These are phyloP conservation scores for Falco berigora DNA, from an alignment of 2,797 vertebrate species.

Conservation along the genomic window DNA sequence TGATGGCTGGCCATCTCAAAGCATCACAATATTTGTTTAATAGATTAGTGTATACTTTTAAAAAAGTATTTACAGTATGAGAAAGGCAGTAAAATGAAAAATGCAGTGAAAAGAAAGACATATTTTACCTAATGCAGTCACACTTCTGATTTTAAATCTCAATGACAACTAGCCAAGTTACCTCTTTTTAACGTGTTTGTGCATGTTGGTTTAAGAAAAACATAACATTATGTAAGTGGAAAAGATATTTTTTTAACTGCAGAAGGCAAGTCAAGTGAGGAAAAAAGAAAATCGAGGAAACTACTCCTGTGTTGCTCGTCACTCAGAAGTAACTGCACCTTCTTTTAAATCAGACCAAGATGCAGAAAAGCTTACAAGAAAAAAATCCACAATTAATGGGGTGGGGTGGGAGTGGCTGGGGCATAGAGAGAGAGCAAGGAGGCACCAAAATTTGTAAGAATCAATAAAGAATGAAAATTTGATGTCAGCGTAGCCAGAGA, in stretches of 20 bases:
- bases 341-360: not conserved
- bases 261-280: not conserved
- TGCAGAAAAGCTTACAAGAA: not conserved
- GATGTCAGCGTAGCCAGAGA: not conserved
- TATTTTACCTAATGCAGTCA: not conserved
- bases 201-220: constrained; percentile 30
- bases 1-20: not conserved
- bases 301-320: not conserved
- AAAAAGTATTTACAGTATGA: not conserved
- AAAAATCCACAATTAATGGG: not conserved
- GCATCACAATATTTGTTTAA: not conserved
- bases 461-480: not conserved
- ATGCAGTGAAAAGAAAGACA: not conserved
- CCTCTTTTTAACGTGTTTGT: constrained; percentile 12
- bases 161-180: not conserved
- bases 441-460: not conserved
- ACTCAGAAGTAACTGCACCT: not conserved
- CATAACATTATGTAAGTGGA: constrained; percentile 32
- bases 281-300: not conserved
- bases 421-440: not conserved
- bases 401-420: rapidly evolving
- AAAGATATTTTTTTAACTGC: constrained; percentile 30
- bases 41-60: not conserved
- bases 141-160: not conserved
- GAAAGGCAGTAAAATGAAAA: not conserved